phyloP scores from a whole-genome alignment of 2,113 vertebrate species.

The Sclerurus mexicanus region DNA sequence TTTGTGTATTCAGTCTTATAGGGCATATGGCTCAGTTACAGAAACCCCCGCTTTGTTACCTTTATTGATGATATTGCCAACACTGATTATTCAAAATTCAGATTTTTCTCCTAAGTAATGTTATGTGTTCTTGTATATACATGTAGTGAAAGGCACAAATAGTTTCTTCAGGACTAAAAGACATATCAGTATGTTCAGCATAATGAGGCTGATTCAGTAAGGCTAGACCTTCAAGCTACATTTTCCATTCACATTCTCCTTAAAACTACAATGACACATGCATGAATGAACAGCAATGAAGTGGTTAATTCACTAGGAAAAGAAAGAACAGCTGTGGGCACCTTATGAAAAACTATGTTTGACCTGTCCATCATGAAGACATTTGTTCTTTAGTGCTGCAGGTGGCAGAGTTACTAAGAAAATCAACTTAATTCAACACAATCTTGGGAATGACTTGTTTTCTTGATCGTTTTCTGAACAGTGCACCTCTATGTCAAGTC shows the following conservation, averaged over 20 bases:
- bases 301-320: conserved; percentile 56
- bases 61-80: background rate
- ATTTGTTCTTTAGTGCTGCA: conserved; percentile 58
- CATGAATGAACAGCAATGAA: conserved; percentile 61
- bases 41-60: background rate
- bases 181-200: background rate
- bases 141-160: conserved; percentile 8
- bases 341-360: conserved; percentile 51
- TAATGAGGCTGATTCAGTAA: conserved; percentile 54
- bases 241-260: conserved; percentile 53
- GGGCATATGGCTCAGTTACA: background rate
- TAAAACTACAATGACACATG: conserved; percentile 44
- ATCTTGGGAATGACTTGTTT: conserved; percentile 23
- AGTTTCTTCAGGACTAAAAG: conserved; percentile 34
- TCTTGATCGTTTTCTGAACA: conserved; percentile 35
- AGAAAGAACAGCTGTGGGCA: conserved; percentile 59
- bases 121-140: background rate
- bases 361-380: conserved; percentile 56
- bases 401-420: conserved; percentile 56
- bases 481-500: conserved; percentile 25
- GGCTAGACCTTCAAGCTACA: conserved; percentile 49
- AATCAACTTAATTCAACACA: conserved; percentile 40
- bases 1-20: background rate
- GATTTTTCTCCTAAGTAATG: background rate
- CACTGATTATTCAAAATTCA: background rate